These are phyloP conservation scores for Trichopoda pennipes DNA, from an alignment of 2,888 invertebrate species.

Conservation along the genomic window DNA sequence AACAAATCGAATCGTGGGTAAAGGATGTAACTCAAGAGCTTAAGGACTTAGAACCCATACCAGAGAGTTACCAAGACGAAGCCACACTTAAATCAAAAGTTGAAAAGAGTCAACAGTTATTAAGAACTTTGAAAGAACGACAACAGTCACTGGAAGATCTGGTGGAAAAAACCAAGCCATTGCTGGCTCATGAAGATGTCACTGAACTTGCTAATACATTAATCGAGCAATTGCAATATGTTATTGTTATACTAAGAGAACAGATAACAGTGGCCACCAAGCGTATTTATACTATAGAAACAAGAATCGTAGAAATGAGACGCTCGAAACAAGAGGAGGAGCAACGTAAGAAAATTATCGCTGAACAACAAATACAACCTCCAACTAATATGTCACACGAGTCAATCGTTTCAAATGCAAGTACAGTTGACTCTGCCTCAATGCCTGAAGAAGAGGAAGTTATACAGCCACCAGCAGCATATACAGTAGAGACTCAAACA, in stretches of 20 bases:
- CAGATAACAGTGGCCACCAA: constrained; percentile 84
- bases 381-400: constrained; percentile 69
- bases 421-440: constrained; percentile 86
- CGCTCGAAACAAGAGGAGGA: constrained; percentile 74
- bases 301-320: constrained; percentile 74
- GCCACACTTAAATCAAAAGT: constrained; percentile 82
- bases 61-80: constrained; percentile 80
- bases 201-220: constrained; percentile 81
- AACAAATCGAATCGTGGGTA: constrained; percentile 83
- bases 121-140: constrained; percentile 82
- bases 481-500: constrained; percentile 86
- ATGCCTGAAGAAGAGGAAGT: constrained; percentile 86
- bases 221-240: constrained; percentile 83
- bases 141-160: constrained; percentile 82
- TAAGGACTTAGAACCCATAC: constrained; percentile 73
- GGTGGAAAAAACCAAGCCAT: constrained; percentile 81
- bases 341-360: constrained; percentile 74
- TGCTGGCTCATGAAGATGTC: constrained; percentile 82
- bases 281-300: constrained; percentile 83
- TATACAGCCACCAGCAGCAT: constrained; percentile 73
- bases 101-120: constrained; percentile 82
- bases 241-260: constrained; percentile 84
- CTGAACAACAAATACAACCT: constrained; percentile 73
- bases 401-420: constrained; percentile 78
- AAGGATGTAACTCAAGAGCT: constrained; percentile 79